phyloP scores from a whole-genome alignment of 2,797 vertebrate genomes.

The Syngnathus acus region DNA sequence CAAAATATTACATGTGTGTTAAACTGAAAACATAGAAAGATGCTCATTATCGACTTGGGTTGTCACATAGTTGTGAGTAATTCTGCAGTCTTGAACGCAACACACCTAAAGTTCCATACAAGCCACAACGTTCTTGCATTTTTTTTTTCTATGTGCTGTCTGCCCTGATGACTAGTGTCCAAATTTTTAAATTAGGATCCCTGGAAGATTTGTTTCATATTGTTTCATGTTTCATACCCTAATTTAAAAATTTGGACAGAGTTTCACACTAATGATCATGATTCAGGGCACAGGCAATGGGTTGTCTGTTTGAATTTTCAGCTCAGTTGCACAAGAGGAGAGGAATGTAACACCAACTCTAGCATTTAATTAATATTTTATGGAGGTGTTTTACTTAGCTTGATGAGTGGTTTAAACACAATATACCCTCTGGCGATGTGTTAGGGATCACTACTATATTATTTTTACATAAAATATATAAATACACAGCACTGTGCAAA shows the following conservation, averaged over 20 bases:
- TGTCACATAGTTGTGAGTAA: neutral
- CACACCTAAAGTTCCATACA: neutral
- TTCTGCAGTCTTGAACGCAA: neutral
- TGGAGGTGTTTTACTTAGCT: slow-evolving; percentile 13
- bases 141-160: neutral
- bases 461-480: neutral
- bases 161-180: neutral
- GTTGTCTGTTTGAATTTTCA: neutral
- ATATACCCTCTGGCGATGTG: slow-evolving; percentile 45
- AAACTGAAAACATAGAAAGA: neutral
- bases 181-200: too few relatives aligned
- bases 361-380: slow-evolving; percentile 5
- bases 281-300: neutral
- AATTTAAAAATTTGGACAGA: neutral
- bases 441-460: neutral
- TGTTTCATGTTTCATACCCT: too few relatives aligned
- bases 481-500: neutral
- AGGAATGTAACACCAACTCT: neutral
- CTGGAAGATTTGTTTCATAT: too few relatives aligned
- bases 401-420: slow-evolving; percentile 16
- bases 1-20: neutral
- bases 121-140: neutral
- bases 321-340: neutral
- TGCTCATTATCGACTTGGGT: neutral
- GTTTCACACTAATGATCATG: neutral